Evolutionary conservation across 2,113 vertebrate genomes (phyloP).

Genomic region (Protobothrops flavoviridis): DNA sequence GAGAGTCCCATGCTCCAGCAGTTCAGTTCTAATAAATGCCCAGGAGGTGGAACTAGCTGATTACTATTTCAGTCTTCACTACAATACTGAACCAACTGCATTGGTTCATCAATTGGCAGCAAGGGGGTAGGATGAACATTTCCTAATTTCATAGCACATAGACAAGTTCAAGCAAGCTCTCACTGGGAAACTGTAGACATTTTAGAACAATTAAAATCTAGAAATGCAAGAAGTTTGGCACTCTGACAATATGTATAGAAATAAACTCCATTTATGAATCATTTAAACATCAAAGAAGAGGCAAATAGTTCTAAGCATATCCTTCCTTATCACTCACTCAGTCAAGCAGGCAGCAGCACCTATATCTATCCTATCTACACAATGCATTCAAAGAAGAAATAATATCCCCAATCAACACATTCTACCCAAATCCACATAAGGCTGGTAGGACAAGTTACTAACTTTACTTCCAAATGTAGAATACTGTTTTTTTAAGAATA

Average conservation of each 20-base stretch:
- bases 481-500: neutral
- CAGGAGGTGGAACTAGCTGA: neutral
- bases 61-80: neutral
- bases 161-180: neutral
- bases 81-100: neutral
- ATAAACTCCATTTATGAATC: neutral
- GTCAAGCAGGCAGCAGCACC: neutral
- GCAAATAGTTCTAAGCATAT: neutral
- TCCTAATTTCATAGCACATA: neutral
- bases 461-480: neutral
- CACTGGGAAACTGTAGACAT: neutral
- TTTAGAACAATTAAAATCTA: neutral
- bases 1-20: neutral
- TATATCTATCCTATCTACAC: neutral
- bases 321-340: neutral
- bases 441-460: neutral
- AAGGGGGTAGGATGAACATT: neutral
- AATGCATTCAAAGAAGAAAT: neutral
- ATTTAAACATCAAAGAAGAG: neutral
- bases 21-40: neutral
- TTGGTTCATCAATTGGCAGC: neutral
- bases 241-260: neutral
- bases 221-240: neutral
- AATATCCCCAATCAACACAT: neutral
- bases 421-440: neutral